phyloP scores from a whole-genome alignment of 2,113 vertebrate species.

The Scolopax mira region DNA sequence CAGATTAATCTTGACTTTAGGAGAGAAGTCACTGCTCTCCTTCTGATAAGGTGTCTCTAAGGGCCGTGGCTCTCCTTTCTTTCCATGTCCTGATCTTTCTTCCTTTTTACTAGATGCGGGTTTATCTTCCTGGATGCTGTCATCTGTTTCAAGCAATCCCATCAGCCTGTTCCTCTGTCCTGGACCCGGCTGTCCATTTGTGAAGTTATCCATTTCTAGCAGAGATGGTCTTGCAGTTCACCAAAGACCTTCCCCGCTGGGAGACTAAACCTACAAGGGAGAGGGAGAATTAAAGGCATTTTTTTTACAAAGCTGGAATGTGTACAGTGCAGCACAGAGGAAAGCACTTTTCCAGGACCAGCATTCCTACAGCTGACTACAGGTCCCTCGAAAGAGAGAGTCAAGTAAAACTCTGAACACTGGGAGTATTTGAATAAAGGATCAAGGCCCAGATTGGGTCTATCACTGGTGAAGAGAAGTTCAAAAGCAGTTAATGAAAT shows the following conservation, averaged over 20 bases:
- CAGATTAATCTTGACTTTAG: slow-evolving; percentile 70
- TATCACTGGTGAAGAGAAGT: not conserved
- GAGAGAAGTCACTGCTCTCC: slow-evolving; percentile 60
- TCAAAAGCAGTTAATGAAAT: not conserved
- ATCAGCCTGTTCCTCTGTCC: slow-evolving; percentile 45
- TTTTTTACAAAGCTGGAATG: not conserved
- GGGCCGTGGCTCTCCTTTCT: slow-evolving; percentile 27
- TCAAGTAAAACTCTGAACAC: not conserved
- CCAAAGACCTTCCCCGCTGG: not conserved
- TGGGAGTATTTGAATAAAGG: not conserved
- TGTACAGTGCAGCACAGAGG: rapidly evolving
- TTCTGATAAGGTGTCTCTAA: slow-evolving; percentile 69
- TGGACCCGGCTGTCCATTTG: slow-evolving; percentile 8
- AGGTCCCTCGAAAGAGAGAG: not conserved
- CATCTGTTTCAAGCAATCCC: slow-evolving; percentile 57
- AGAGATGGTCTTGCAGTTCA: not conserved
- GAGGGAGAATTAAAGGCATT: not conserved
- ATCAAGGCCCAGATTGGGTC: not conserved
- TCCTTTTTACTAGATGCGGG: not conserved
- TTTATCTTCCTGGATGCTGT: slow-evolving; percentile 43
- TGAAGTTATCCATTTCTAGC: slow-evolving; percentile 51
- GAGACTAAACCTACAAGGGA: not conserved
- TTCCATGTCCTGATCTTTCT: not conserved
- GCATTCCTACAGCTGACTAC: not conserved
- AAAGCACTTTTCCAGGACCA: not conserved